Conservation (phyloP, 92 coral and sea anemone species). For the Meandrina meandrites region DNA sequence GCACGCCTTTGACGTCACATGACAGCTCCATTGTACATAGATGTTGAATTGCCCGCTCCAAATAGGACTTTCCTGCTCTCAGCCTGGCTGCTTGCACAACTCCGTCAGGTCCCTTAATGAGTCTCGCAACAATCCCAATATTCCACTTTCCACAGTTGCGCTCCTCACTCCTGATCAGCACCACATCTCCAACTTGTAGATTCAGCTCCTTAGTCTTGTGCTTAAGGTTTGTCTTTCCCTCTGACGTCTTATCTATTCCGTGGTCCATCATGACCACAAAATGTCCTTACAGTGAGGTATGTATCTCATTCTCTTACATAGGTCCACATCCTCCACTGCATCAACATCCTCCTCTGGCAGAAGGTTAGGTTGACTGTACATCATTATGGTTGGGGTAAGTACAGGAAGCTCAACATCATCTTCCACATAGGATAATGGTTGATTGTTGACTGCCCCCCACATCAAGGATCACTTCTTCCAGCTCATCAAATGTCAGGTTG, state of each 20-base stretch:
- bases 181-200: too few relatives aligned
- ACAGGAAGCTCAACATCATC: too few relatives aligned
- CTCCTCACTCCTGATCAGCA: conserved; percentile 45
- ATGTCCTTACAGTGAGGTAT: background rate
- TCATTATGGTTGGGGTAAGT: too few relatives aligned
- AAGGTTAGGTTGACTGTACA: too few relatives aligned
- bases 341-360: too few relatives aligned
- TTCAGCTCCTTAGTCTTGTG: conserved; percentile 25
- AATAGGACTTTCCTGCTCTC: conserved; percentile 38
- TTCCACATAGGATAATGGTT: too few relatives aligned
- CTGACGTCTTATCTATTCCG: background rate
- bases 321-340: too few relatives aligned
- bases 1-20: too few relatives aligned
- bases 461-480: too few relatives aligned
- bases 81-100: conserved; percentile 35
- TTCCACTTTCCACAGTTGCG: conserved; percentile 52
- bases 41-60: conserved; percentile 51
- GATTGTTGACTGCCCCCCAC: too few relatives aligned
- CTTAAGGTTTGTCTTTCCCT: conserved; percentile 33
- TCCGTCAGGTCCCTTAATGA: conserved; percentile 19
- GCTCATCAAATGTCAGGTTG: too few relatives aligned
- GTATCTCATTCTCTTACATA: too few relatives aligned
- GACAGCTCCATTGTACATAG: conserved; percentile 49
- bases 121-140: conserved; percentile 32
- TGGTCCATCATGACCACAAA: conserved; percentile 2